Conservation (phyloP, 2,888 invertebrate genomes). For the Mesorhabditis belari region DNA sequence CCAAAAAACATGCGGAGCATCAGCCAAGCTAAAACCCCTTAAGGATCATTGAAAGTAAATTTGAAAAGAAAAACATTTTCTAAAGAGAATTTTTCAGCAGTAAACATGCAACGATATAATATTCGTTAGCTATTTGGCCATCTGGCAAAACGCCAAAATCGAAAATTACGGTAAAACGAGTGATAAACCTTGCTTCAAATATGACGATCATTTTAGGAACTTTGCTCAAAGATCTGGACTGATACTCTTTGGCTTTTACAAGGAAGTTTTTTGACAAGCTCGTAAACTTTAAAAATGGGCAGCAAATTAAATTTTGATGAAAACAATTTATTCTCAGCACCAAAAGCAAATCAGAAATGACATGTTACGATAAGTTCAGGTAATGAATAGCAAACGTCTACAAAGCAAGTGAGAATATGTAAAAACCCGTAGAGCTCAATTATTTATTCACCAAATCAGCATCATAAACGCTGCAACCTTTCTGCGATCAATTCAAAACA, state of each 20-base stretch:
- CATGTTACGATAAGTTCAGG: background rate
- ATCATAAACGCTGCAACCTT: constrained; percentile 13
- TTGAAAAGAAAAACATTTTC: too few relatives aligned
- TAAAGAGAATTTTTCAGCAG: too few relatives aligned
- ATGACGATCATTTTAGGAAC: too few relatives aligned
- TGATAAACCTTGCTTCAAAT: too few relatives aligned
- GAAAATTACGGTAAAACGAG: background rate
- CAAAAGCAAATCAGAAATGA: too few relatives aligned
- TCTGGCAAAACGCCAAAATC: background rate
- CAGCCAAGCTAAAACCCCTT: background rate
- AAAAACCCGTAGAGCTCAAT: background rate
- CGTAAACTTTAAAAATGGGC: too few relatives aligned
- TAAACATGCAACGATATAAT: too few relatives aligned
- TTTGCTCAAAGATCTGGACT: too few relatives aligned
- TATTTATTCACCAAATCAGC: background rate
- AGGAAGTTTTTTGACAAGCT: too few relatives aligned
- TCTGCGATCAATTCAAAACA: constrained; percentile 19
- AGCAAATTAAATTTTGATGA: too few relatives aligned
- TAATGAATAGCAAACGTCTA: background rate
- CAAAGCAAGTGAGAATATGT: background rate
- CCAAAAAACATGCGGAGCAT: constrained; percentile 45
- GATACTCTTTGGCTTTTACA: too few relatives aligned
- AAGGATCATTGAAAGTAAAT: background rate
- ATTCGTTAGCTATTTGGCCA: background rate
- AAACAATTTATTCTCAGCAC: too few relatives aligned